Base-by-base conservation (phyloP, 2,113 vertebrate species). In the Chionis minor region DNA sequence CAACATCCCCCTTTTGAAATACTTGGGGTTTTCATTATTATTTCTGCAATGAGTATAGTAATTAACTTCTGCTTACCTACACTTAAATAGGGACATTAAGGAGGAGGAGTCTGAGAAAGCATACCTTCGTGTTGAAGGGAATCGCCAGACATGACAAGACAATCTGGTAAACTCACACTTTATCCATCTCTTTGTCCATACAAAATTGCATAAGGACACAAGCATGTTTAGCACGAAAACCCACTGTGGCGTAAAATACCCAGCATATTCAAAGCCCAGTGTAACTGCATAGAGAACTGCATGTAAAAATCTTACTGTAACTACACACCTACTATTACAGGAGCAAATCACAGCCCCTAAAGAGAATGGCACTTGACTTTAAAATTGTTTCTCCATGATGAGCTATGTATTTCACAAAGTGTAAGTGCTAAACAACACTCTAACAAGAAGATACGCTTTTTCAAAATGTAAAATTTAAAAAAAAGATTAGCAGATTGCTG, bases 1-100 rank as follows among this genome's bases (percentile, higher is more conserved):
- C 82, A 90, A 51, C 56, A 91, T 83, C 92, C 51, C 24, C 63
- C 47, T 94, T 88, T 70, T 92, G 77, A 91, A 95, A 93, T 86
- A 88, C 44, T 87, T 73, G 22, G 21, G 26, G 14, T 0, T 69
- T 71, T 92, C 65, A 79, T 94, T 91, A 93, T 62, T 92, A 65
- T 84, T 95, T 96, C 62, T 92, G 56, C 62, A 54, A 75, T 14
- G 35, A 86, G 24, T 32, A n/a, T 12, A 59, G 69, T 28, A 66
- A 87, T 75, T 86, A 95, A 92, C 65, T 84, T 87, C 58, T 92
- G 69, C 66, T 84, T 80, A 61, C 66, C 56, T 89, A 61, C 73
- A 72, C 44, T 94, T 74, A 91, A 93, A 61, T 58, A 82, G 21
- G 21, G 45, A 88, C 66, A 62, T 72, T 89, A 52, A 56, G 17